Base-by-base conservation (phyloP, 1,140 invertebrate species). In the Plutomurus gul region DNA sequence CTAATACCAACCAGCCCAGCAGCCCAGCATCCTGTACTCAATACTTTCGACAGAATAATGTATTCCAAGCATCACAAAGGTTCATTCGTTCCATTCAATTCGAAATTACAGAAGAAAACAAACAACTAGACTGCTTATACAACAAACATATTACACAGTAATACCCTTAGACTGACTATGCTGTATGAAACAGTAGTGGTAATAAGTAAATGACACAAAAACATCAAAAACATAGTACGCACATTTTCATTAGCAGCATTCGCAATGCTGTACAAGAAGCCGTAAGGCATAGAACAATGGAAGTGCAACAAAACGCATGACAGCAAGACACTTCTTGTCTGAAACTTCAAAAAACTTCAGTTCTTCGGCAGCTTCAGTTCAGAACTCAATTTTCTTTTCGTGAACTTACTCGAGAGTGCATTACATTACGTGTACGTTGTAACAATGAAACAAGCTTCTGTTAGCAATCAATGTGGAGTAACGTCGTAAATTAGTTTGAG, bases 401-500 rank as follows among this genome's bases (percentile, higher is more conserved):
- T 16, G n/a, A 6, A 47, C 20, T 20, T 20, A 47, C 4, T 4
- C 16, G 5, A 65, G 13, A 51, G 20, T 10, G 5, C 47, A 51
- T 47, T 47, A 47, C 43, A 47, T 65, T 36, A 18, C 56, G 18
- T n/a, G n/a, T 16, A 47, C 1, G 43, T 36, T 43, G 39, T 36
- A 65, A 65, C 56, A 65, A 65, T 33, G 56, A 65, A 36, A 65
- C 36, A n/a, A 33, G 56, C 56, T 33, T 33, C 30, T 65, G 16
- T 36, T 16, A 65, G 56, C 27, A 18, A 36, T 25, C 30, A 65
- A 65, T n/a, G 27, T 65, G 56, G 13, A 65, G 56, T 25, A 65
- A 27, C 56, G 27, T 36, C 56, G 56, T 65, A 65, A 65, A 65
- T 65, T 65, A 65, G 56, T 65, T 30, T 65, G 27, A 33, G 56